Evolutionary conservation across 2,888 invertebrate genomes (phyloP).

Genomic region (Acrobasis consociella): DNA sequence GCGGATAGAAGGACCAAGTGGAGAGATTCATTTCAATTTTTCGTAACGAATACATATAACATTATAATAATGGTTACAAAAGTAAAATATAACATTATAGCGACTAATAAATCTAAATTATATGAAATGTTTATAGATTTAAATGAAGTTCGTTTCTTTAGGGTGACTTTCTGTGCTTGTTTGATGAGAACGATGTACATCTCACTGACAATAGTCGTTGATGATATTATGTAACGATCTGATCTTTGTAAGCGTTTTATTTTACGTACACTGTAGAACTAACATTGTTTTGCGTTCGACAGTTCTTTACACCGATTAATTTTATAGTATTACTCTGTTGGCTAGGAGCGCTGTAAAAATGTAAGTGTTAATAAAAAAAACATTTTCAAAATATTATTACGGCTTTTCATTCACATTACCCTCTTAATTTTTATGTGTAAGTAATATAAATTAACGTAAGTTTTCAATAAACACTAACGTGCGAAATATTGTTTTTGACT

Average conservation of each 20-base stretch:
- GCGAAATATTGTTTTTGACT: no score
- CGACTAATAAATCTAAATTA: conserved; percentile 82
- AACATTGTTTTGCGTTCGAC: conserved; percentile 81
- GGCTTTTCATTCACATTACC: conserved; percentile 59
- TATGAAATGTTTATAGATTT: conserved; percentile 83
- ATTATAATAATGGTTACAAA: conserved; percentile 82
- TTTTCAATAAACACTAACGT: not conserved
- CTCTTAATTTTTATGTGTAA: not conserved
- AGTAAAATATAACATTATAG: conserved; percentile 83
- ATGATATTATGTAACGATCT: conserved; percentile 69
- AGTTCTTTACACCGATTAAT: conserved; percentile 80
- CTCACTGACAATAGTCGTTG: conserved; percentile 74
- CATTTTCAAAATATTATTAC: conserved; percentile 81
- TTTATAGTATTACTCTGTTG: conserved; percentile 83
- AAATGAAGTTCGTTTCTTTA: conserved; percentile 79
- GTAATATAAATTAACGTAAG: not conserved
- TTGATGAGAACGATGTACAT: conserved; percentile 65
- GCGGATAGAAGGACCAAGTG: conserved; percentile 50
- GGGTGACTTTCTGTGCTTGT: conserved; percentile 78
- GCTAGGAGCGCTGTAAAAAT: conserved; percentile 83
- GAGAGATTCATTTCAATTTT: conserved; percentile 69
- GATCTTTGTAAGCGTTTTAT: conserved; percentile 73
- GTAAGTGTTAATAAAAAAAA: conserved; percentile 84
- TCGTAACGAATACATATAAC: conserved; percentile 82
- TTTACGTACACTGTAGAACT: conserved; percentile 79